Evolutionary conservation across 2,888 invertebrate species (phyloP).

Genomic region (Andrena bicolor): DNA sequence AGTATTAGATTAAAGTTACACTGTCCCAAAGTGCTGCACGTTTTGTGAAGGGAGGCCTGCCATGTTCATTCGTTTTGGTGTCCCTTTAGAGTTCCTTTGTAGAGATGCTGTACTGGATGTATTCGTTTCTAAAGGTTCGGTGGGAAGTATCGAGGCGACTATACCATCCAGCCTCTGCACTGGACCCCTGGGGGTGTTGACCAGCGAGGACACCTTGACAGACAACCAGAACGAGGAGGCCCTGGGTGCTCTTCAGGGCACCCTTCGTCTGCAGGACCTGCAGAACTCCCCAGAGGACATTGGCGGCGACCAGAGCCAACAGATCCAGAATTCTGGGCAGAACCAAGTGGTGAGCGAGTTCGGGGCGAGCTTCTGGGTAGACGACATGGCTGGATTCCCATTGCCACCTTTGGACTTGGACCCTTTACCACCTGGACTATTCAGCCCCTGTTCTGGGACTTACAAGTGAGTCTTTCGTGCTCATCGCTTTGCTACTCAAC

Average conservation of each 20-base stretch:
- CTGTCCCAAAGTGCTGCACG: too few species aligned
- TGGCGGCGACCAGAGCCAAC: slow-evolving; percentile 76
- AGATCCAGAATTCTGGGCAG: slow-evolving; percentile 79
- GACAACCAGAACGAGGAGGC: slow-evolving; percentile 80
- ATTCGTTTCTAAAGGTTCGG: slow-evolving; percentile 75
- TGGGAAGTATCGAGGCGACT: slow-evolving; percentile 84
- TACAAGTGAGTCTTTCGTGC: slow-evolving; percentile 88
- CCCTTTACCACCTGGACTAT: slow-evolving; percentile 94
- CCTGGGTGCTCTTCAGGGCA: slow-evolving; percentile 75
- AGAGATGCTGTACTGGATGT: background rate
- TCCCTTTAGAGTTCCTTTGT: background rate
- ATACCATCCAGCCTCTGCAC: slow-evolving; percentile 82
- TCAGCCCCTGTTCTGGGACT: slow-evolving; percentile 92
- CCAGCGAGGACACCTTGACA: slow-evolving; percentile 78
- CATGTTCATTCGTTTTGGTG: too few species aligned
- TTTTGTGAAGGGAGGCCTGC: too few species aligned
- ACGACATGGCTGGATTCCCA: slow-evolving; percentile 95
- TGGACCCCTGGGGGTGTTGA: slow-evolving; percentile 80
- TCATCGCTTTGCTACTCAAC: background rate
- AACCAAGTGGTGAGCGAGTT: slow-evolving; percentile 82
- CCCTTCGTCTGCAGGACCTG: slow-evolving; percentile 81
- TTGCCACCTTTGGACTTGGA: slow-evolving; percentile 94
- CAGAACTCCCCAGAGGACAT: slow-evolving; percentile 81
- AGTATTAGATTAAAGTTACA: too few species aligned
- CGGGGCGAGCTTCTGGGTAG: slow-evolving; percentile 88